Evolutionary conservation across 2,888 invertebrate species (phyloP).

Genomic region (Pseudococcus longispinus): DNA sequence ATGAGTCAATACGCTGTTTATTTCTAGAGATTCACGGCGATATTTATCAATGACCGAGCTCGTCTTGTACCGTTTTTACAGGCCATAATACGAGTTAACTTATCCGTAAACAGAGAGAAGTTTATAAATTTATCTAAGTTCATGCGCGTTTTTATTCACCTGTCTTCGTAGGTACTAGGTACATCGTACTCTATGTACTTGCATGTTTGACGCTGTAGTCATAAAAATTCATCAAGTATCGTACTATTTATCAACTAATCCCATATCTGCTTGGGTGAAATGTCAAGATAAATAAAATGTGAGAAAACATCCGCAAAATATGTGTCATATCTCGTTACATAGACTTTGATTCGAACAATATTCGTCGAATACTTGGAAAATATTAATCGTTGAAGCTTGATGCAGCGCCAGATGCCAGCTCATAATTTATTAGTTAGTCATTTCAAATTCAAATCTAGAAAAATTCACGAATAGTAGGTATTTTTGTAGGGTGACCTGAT

Average conservation of each 20-base stretch:
- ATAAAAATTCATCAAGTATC: neutral
- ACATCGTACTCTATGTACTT: neutral
- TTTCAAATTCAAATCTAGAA: no score
- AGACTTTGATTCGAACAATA: neutral
- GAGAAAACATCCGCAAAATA: neutral
- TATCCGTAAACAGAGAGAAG: neutral
- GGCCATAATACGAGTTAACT: neutral
- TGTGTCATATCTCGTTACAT: neutral
- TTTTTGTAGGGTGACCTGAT: no score
- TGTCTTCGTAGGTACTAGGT: no score
- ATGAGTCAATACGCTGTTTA: constrained; percentile 32
- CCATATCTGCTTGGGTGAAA: neutral
- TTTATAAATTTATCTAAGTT: neutral
- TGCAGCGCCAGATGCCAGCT: neutral
- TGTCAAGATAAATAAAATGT: neutral
- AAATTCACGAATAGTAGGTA: no score
- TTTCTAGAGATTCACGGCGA: neutral
- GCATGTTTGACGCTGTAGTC: neutral
- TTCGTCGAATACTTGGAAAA: neutral
- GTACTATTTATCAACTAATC: neutral
- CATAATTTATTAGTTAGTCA: no score
- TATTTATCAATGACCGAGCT: constrained; percentile 30
- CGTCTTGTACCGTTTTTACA: neutral
- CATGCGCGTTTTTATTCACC: no score
- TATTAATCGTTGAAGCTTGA: neutral